Conservation (phyloP, 1,140 invertebrate genomes). For the Globodera rostochiensis region DNA sequence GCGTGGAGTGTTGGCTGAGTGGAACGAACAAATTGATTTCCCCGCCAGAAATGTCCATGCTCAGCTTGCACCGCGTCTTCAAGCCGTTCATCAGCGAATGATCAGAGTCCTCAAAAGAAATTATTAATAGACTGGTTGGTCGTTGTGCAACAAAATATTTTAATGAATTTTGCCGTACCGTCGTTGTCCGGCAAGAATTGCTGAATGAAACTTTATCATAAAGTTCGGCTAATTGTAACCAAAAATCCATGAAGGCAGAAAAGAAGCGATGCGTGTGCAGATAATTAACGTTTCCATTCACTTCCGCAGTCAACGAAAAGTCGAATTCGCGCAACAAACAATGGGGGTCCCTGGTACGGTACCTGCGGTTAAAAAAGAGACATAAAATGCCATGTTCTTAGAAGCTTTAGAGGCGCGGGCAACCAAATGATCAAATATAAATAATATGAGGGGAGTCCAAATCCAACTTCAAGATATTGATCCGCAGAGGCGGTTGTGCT, state of each 20-base stretch:
- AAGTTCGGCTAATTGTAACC: slow-evolving; percentile 81
- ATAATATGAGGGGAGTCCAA: background rate
- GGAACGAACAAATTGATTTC: slow-evolving; percentile 42
- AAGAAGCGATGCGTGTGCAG: slow-evolving; percentile 92
- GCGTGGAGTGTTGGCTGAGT: slow-evolving; percentile 49
- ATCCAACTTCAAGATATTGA: slow-evolving; percentile 27
- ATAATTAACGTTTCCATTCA: slow-evolving; percentile 71
- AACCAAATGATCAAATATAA: background rate
- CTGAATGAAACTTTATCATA: slow-evolving; percentile 69
- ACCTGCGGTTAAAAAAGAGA: slow-evolving; percentile 4
- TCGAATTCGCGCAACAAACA: slow-evolving; percentile 27
- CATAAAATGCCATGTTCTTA: too few species aligned
- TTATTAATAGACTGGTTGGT: background rate
- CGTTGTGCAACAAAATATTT: too few species aligned
- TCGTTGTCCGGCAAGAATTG: background rate
- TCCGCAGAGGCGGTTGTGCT: background rate
- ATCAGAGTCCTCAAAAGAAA: background rate
- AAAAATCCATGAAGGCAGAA: slow-evolving; percentile 81
- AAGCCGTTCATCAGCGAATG: background rate
- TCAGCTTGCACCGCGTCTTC: slow-evolving; percentile 46
- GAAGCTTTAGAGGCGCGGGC: too few species aligned
- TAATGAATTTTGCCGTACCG: too few species aligned
- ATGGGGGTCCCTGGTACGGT: slow-evolving; percentile 1
- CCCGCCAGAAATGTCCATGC: slow-evolving; percentile 39
- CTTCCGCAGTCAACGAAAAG: background rate